A percentile compares a stretch with the other conserved stretches of the same genome.
Conservation (phyloP, 23 tunicate genomes). For the Halocynthia aurantium region DNA sequence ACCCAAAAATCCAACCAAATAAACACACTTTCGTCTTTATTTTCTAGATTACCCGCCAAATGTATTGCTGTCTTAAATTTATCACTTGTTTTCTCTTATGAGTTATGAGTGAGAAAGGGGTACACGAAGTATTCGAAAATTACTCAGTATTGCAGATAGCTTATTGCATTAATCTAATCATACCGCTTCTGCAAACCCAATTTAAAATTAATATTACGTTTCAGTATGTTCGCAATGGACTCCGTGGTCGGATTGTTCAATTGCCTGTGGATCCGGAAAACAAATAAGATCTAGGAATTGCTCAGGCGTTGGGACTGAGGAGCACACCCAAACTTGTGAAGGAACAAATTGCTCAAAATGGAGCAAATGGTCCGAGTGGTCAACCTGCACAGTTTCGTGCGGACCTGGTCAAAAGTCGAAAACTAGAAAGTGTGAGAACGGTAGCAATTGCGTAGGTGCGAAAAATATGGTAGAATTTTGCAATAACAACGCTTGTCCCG, state of each 20-base stretch:
- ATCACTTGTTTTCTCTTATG: too few species aligned
- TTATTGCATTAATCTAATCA: too few species aligned
- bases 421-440: conserved; percentile 31
- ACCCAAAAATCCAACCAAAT: too few species aligned
- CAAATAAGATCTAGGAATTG: conserved; percentile 3
- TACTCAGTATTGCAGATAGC: too few species aligned
- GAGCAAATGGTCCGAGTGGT: conserved; percentile 27
- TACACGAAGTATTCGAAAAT: too few species aligned
- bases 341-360: conserved; percentile 3
- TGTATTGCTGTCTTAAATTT: too few species aligned
- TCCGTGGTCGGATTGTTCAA: conserved; percentile 6
- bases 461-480: background rate
- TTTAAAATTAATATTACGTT: background rate
- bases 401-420: conserved; percentile 4
- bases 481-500: conserved; percentile 6
- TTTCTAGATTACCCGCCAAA: too few species aligned
- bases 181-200: too few species aligned
- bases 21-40: too few species aligned
- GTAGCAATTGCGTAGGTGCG: conserved; percentile 18
- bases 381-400: conserved; percentile 15
- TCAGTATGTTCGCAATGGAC: conserved; percentile 10
- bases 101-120: too few species aligned
- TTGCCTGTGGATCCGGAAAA: conserved; percentile 3
- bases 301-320: background rate
- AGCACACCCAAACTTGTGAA: background rate